Conservation (phyloP, 2,113 vertebrate genomes). For the Macquaria australasica region DNA sequence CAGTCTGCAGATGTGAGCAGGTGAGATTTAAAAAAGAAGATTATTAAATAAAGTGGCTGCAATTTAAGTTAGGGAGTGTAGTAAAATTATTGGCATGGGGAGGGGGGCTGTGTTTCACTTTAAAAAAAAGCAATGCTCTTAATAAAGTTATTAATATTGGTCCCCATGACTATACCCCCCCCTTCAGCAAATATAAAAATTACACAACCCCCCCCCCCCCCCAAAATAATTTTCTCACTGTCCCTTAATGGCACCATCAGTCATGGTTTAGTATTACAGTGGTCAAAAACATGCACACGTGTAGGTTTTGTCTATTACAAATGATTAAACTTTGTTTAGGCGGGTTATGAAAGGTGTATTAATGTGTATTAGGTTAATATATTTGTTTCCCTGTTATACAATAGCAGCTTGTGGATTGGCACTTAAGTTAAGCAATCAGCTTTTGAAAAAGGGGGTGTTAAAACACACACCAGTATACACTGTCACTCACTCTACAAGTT, state of each 20-base stretch:
- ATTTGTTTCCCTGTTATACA: background rate
- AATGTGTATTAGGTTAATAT: background rate
- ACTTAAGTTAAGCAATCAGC: background rate
- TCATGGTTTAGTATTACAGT: background rate
- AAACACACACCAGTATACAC: conserved; percentile 43
- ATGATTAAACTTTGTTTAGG: background rate
- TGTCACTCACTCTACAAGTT: conserved; percentile 12
- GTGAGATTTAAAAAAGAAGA: no score
- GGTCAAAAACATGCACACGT: background rate
- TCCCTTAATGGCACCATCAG: background rate
- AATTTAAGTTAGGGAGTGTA: background rate
- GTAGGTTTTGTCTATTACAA: background rate
- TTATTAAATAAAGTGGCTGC: background rate
- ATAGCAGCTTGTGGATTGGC: conserved; percentile 6
- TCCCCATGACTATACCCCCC: no score
- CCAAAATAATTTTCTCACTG: no score
- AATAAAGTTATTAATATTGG: background rate
- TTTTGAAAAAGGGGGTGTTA: conserved; percentile 37
- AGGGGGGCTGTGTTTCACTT: background rate
- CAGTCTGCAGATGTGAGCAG: no score
- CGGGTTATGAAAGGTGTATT: background rate
- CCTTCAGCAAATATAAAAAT: no score
- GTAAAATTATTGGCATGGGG: background rate
- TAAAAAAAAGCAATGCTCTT: background rate
- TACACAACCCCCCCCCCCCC: no score